These are phyloP conservation scores for Ciona savignyi DNA, from an alignment of 23 tunicate species.

Conservation along the genomic window DNA sequence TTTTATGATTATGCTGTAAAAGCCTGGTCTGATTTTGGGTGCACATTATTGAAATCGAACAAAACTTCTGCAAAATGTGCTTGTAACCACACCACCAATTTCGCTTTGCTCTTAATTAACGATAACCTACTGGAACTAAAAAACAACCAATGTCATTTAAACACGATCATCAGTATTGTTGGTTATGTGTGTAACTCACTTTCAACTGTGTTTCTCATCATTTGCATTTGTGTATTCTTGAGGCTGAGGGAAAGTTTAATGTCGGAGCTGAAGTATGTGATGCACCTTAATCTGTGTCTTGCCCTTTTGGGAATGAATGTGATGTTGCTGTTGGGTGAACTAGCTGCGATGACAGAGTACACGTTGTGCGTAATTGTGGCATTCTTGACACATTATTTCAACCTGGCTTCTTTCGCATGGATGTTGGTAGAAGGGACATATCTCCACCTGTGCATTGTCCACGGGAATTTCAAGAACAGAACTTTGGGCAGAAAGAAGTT, in stretches of 20 bases:
- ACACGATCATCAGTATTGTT: neutral
- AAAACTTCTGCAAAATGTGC: constrained; percentile 2
- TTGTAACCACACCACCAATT: constrained; percentile 43
- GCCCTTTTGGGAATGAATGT: constrained; percentile 24
- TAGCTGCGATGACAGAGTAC: constrained; percentile 2
- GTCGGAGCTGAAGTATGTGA: constrained; percentile 2
- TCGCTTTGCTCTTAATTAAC: constrained; percentile 23
- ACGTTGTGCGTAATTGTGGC: constrained; percentile 2
- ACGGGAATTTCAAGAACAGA: constrained; percentile 13
- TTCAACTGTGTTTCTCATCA: constrained; percentile 13
- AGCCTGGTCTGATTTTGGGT: constrained; percentile 19
- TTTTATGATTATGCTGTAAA: neutral
- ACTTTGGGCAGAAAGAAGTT: constrained; percentile 32
- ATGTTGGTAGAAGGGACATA: constrained; percentile 33
- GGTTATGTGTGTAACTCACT: constrained; percentile 11
- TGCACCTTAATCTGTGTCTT: constrained; percentile 14
- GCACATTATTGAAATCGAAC: neutral
- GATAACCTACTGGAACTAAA: neutral
- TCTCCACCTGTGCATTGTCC: constrained; percentile 20
- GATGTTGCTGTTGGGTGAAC: constrained; percentile 5
- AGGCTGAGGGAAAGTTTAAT: neutral
- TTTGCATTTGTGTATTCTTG: constrained; percentile 2
- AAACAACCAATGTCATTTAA: neutral
- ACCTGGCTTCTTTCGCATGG: constrained; percentile 27
- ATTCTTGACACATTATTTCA: constrained; percentile 17